Conservation (phyloP, 1,140 invertebrate genomes). For the Ooceraea biroi region DNA sequence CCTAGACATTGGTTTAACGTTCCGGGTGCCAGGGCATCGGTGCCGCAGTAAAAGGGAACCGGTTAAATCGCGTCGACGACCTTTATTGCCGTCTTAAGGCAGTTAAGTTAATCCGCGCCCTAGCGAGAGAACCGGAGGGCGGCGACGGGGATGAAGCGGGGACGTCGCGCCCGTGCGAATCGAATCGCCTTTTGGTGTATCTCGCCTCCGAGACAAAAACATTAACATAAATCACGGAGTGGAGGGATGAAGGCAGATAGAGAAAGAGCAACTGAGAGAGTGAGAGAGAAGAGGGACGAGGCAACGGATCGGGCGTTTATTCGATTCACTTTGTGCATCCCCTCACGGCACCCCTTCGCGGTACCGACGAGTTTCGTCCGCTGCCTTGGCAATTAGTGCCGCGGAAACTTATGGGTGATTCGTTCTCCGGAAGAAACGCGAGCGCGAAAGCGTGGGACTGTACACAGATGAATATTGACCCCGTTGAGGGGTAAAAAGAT, state of each 20-base stretch:
- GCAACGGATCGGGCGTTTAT: conserved; percentile 82
- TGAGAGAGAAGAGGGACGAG: conserved; percentile 64
- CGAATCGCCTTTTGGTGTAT: conserved; percentile 85
- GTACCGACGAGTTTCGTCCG: conserved; percentile 66
- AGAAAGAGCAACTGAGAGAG: conserved; percentile 22
- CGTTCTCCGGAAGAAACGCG: conserved; percentile 49
- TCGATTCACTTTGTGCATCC: conserved; percentile 79
- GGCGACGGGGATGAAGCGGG: conserved; percentile 47
- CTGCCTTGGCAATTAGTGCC: conserved; percentile 80
- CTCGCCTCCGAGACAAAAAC: conserved; percentile 85
- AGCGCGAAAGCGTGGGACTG: conserved; percentile 6
- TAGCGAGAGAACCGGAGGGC: conserved; percentile 69
- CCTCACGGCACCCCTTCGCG: conserved; percentile 68
- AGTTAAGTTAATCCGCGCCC: conserved; percentile 85
- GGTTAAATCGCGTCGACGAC: conserved; percentile 84
- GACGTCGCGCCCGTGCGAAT: conserved; percentile 69
- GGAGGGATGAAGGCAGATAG: conserved; percentile 26
- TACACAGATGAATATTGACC: conserved; percentile 36
- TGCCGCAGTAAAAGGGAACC: conserved; percentile 80
- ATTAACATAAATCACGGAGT: conserved; percentile 86
- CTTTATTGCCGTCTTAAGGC: conserved; percentile 85
- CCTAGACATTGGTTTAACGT: conserved; percentile 73
- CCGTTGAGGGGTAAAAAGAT: conserved; percentile 4
- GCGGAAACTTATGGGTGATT: conserved; percentile 68
- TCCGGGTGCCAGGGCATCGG: conserved; percentile 65